Evolutionary conservation across 2,113 vertebrate species (phyloP).

Genomic region (Fulica atra): DNA sequence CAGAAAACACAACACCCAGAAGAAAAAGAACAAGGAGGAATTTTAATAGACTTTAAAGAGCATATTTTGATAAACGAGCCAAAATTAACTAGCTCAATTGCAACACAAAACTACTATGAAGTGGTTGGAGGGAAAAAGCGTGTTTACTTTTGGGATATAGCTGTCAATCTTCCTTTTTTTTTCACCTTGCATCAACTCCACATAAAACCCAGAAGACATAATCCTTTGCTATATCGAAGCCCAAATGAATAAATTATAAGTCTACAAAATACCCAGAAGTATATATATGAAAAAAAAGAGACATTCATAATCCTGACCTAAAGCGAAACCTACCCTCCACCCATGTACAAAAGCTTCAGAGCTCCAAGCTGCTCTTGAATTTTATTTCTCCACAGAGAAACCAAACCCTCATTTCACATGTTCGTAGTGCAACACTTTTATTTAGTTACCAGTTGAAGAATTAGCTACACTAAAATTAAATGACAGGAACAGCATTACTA

Average conservation of each 20-base stretch:
- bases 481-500: not conserved
- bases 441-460: not conserved
- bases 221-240: not conserved
- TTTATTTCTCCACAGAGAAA: not conserved
- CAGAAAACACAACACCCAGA: not conserved
- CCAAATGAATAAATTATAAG: not conserved
- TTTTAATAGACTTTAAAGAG: not conserved
- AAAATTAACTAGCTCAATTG: not conserved
- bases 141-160: not conserved
- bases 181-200: not conserved
- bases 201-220: not conserved
- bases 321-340: conserved; percentile 33
- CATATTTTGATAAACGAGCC: not conserved
- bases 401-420: not conserved
- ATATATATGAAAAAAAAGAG: not conserved
- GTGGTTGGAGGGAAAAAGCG: not conserved
- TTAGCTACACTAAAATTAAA: not conserved
- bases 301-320: conserved; percentile 47
- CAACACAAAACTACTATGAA: not conserved
- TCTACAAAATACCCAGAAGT: not conserved
- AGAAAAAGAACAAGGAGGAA: not conserved
- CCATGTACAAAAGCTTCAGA: not conserved
- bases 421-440: not conserved
- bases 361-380: not conserved
- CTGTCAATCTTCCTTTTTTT: not conserved